These are phyloP conservation scores for Gopherus flavomarginatus DNA, from an alignment of 2,113 vertebrate genomes.

Conservation along the genomic window DNA sequence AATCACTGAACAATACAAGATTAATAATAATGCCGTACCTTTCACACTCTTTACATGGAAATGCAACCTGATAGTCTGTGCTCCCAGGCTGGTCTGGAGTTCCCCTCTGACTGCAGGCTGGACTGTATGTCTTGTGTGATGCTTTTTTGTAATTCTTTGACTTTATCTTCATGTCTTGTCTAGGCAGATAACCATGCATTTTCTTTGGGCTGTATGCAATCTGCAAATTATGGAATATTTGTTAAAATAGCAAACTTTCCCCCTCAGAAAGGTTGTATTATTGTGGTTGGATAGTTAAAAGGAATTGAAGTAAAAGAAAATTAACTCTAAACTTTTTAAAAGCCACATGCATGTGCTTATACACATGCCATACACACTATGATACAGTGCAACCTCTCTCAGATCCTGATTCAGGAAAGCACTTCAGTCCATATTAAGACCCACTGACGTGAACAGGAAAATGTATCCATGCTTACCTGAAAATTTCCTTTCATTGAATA, in stretches of 20 bases:
- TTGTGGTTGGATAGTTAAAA: not conserved
- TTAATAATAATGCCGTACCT: constrained; percentile 59
- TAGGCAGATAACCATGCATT: constrained; percentile 20
- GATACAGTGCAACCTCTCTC: not conserved
- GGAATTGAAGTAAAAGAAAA: not conserved
- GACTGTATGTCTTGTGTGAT: constrained; percentile 20
- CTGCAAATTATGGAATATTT: not conserved
- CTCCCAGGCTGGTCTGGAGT: not conserved
- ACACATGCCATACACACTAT: not conserved
- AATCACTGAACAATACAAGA: not conserved
- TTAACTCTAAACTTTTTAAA: not conserved
- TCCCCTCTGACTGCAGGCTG: constrained; percentile 23
- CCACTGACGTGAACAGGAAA: not conserved
- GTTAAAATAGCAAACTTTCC: not conserved
- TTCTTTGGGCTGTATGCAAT: constrained; percentile 16
- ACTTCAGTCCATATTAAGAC: too few species aligned
- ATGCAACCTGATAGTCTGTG: constrained; percentile 30
- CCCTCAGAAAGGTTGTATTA: not conserved
- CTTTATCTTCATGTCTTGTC: constrained; percentile 47
- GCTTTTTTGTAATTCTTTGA: constrained; percentile 35
- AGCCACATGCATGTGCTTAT: not conserved
- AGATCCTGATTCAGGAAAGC: not conserved
- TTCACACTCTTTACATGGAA: constrained; percentile 75
- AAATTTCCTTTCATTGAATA: not conserved
- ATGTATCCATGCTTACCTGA: not conserved